Conservation (phyloP, 2,888 invertebrate genomes). For the Ochropleura leucogaster region DNA sequence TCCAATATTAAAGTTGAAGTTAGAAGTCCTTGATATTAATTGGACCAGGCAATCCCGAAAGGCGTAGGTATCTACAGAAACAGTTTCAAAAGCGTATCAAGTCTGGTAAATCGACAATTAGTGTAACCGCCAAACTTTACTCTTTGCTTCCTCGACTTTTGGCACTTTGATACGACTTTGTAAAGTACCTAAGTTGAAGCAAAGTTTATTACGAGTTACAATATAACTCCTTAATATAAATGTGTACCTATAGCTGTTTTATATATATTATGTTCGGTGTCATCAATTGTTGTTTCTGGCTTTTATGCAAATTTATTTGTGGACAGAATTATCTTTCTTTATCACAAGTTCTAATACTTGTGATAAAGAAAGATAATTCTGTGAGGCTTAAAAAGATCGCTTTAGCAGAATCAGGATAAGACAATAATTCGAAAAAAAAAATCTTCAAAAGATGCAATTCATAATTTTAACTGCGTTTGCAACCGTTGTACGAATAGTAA, state of each 20-base stretch:
- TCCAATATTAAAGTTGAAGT: not conserved
- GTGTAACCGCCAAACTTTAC: slow-evolving; percentile 32
- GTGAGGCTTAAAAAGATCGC: too few species aligned
- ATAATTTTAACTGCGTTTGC: too few species aligned
- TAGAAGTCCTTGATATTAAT: slow-evolving; percentile 5
- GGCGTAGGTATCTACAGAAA: not conserved
- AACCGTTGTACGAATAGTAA: too few species aligned
- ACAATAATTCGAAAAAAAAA: too few species aligned
- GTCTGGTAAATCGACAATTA: slow-evolving; percentile 40
- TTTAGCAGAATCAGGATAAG: too few species aligned
- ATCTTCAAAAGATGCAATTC: too few species aligned
- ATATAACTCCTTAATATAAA: not conserved
- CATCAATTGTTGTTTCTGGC: not conserved
- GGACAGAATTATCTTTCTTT: too few species aligned
- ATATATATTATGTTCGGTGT: slow-evolving; percentile 6
- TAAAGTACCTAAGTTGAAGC: slow-evolving; percentile 9
- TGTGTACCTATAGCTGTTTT: not conserved
- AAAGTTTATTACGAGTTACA: slow-evolving; percentile 9
- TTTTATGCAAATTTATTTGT: not conserved
- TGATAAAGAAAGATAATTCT: too few species aligned
- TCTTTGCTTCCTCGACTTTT: slow-evolving; percentile 17
- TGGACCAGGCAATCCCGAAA: not conserved
- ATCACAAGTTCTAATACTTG: too few species aligned
- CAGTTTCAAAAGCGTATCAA: slow-evolving; percentile 46
- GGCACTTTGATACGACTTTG: slow-evolving; percentile 32